Base-by-base conservation (phyloP, 2,888 invertebrate genomes). In the Busseola fusca region DNA sequence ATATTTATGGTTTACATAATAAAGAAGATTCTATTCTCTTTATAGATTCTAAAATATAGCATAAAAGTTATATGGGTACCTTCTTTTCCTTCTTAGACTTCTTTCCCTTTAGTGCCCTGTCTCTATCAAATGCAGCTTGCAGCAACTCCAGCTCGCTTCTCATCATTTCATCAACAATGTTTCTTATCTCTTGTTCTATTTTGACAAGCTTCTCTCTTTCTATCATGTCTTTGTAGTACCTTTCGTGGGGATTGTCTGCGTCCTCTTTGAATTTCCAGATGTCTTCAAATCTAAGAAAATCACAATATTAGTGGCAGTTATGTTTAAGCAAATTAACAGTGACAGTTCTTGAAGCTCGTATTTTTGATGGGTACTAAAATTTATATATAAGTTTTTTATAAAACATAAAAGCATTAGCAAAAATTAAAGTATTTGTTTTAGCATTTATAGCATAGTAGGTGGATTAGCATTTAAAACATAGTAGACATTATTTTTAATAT, bases 251-350 rank as follows among this genome's bases (percentile, higher is more conserved):
- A 91, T 98, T 98, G 2, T 96, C 94, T 0, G 96, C 93, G 87
- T 98, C 98, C 84, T 98, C 97, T 89, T 97, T 97, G 69, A 97
- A 96, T 85, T 97, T 97, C 99, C 99, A 99, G 37, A 97, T 96
- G 76, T 98, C 98, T 89, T 97, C 97, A 88, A 97, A 97, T 85
- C 97, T 96, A 37, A 50, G 52, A 48, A 40, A 25, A n/a, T 34
- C 16, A 74, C 3, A 10, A 45, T 18, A 30, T 14, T n/a, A 0
- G 0, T 57, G 1, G 1, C 7, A 40, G 12, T 12, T 37, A 9
- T 9, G 12, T 40, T 40, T 40, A 40, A 0, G 40, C 40, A 40
- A 40, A 40, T 40, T 40, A 40, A 12, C 40, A 40, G 12, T 2
- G 12, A 12, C 4, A 14, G 21, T n/a, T 40, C 18, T 30, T 18